Evolutionary conservation across 2,888 invertebrate genomes (phyloP).

Genomic region (Apeira syringaria): DNA sequence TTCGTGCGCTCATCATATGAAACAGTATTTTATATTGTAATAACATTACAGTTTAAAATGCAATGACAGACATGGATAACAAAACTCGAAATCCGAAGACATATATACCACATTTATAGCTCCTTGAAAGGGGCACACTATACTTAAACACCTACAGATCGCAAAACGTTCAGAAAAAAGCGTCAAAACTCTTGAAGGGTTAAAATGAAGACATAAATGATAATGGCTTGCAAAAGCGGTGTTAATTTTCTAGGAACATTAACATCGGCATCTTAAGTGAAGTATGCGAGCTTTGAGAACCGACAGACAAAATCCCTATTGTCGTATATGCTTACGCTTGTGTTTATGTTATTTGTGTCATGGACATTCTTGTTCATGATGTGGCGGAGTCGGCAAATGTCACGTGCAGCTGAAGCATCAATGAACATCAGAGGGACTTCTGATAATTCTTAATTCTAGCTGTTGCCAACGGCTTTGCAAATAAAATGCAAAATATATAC

Average conservation of each 20-base stretch:
- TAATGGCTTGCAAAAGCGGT: slow-evolving; percentile 56
- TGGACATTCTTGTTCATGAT: slow-evolving; percentile 41
- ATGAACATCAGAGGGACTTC: slow-evolving; percentile 48
- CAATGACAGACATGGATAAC: slow-evolving; percentile 21
- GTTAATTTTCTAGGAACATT: slow-evolving; percentile 67
- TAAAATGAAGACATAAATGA: slow-evolving; percentile 67
- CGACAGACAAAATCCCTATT: slow-evolving; percentile 57
- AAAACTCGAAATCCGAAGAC: slow-evolving; percentile 19
- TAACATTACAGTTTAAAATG: slow-evolving; percentile 32
- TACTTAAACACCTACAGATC: slow-evolving; percentile 33
- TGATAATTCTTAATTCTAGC: too few relatives aligned
- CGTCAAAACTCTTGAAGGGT: slow-evolving; percentile 39
- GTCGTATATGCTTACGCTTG: slow-evolving; percentile 36
- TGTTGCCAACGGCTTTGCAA: too few relatives aligned
- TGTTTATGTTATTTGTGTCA: slow-evolving; percentile 51
- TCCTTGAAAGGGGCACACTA: slow-evolving; percentile 27
- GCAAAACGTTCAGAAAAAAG: slow-evolving; percentile 41
- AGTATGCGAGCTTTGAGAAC: slow-evolving; percentile 45
- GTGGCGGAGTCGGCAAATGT: slow-evolving; percentile 42
- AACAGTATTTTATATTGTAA: slow-evolving; percentile 33
- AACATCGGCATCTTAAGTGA: slow-evolving; percentile 56
- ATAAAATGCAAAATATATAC: too few relatives aligned
- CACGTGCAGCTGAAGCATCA: slow-evolving; percentile 53
- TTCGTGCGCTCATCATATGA: slow-evolving; percentile 44
- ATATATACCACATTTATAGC: slow-evolving; percentile 12